Evolutionary conservation across 64 coral and sea anemone species (phyloP).

Genomic region (Acropora tenuis): DNA sequence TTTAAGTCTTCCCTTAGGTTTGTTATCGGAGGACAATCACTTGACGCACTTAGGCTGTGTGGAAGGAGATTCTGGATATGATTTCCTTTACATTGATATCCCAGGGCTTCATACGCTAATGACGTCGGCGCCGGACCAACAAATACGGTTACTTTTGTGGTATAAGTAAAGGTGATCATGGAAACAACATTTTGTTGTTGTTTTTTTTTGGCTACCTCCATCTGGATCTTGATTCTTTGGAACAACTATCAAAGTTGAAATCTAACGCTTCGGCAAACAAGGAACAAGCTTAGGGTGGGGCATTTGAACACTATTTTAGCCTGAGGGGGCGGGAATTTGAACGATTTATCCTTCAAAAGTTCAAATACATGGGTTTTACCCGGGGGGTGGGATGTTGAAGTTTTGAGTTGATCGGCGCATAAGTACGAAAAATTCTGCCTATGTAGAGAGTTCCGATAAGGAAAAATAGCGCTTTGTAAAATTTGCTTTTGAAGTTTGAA

Average conservation of each 20-base stretch:
- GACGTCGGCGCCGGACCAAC: constrained; percentile 38
- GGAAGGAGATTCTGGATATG: constrained; percentile 47
- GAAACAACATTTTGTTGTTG: no score
- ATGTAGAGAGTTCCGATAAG: constrained; percentile 39
- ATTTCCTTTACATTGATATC: constrained; percentile 79
- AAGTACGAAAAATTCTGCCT: constrained; percentile 56
- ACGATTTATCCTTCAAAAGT: no score
- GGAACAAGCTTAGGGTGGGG: no score
- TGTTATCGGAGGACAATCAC: constrained; percentile 48
- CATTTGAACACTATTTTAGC: no score
- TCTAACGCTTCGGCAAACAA: no score
- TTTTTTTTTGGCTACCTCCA: no score
- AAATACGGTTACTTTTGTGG: constrained; percentile 65
- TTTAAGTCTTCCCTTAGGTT: constrained; percentile 2
- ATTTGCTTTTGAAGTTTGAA: constrained; percentile 11
- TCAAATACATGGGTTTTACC: no score
- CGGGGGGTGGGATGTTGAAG: no score
- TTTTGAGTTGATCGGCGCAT: no score
- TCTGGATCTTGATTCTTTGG: no score
- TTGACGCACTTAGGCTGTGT: constrained; percentile 57
- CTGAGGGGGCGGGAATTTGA: no score
- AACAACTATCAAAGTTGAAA: no score
- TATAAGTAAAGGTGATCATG: constrained; percentile 73
- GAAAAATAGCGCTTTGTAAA: constrained; percentile 52
- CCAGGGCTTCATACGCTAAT: constrained; percentile 69